Percentiles rank a stretch among this genome's conserved stretches.
Evolutionary conservation across 2,113 vertebrate species (phyloP).

Genomic region (Pan troglodytes): DNA sequence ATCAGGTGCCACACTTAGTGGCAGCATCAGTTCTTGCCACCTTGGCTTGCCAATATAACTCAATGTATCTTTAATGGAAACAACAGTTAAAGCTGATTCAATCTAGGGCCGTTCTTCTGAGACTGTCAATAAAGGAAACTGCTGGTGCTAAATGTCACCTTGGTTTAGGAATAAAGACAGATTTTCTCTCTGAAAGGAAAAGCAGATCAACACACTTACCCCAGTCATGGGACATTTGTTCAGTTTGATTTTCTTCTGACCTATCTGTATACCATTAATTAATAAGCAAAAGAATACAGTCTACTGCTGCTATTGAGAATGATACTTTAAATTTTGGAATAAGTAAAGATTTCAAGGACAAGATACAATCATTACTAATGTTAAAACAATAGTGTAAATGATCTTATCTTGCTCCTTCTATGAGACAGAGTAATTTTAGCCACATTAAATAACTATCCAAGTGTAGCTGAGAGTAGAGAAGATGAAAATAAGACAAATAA

Average conservation of each 20-base stretch:
- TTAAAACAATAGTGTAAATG: background rate
- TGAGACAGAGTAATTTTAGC: background rate
- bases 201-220: background rate
- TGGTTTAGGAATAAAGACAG: background rate
- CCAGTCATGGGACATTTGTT: background rate
- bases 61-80: constrained; percentile 35
- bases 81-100: background rate
- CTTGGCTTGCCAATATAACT: background rate
- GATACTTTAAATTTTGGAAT: background rate
- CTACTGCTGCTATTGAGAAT: background rate
- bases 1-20: background rate
- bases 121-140: background rate
- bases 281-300: background rate
- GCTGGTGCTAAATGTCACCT: constrained; percentile 39
- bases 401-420: background rate
- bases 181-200: background rate
- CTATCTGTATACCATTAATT: background rate
- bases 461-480: background rate
- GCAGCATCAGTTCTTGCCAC: background rate
- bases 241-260: background rate
- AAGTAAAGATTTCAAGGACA: background rate
- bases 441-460: background rate
- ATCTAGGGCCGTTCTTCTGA: background rate
- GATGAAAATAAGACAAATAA: background rate
- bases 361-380: background rate